Evolutionary conservation across 1,140 invertebrate species (phyloP).

Genomic region (Acyrthosiphon pisum): DNA sequence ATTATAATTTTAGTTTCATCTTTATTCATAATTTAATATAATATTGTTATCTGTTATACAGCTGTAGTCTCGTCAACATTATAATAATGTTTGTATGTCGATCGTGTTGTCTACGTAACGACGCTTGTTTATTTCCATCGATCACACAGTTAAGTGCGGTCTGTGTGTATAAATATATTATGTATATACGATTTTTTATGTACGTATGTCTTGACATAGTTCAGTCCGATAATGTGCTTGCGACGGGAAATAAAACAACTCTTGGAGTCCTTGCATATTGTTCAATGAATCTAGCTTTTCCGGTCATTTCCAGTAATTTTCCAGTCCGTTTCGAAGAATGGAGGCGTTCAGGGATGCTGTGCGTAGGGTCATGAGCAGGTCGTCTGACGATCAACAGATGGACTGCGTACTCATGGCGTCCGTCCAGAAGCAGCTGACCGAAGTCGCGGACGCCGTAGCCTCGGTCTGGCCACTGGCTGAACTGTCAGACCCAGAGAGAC

Average conservation of each 20-base stretch:
- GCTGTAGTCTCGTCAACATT: not conserved
- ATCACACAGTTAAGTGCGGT: not conserved
- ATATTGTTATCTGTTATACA: not conserved
- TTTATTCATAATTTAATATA: not conserved
- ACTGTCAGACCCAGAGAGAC: not conserved
- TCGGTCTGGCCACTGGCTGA: not conserved
- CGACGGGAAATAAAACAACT: not conserved
- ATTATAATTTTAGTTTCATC: not conserved
- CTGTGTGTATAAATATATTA: not conserved
- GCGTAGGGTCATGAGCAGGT: not conserved
- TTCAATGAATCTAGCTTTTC: not conserved
- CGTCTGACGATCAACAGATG: not conserved
- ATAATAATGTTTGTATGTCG: not conserved
- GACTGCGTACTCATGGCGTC: constrained; percentile 30
- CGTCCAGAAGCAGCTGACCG: constrained; percentile 14
- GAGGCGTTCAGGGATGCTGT: constrained; percentile 30
- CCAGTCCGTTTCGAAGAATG: not conserved
- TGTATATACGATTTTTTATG: not conserved
- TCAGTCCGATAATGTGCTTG: not conserved
- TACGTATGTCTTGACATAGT: not conserved
- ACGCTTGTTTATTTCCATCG: not conserved
- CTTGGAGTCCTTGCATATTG: not conserved
- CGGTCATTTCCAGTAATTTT: not conserved
- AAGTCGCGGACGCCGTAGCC: not conserved
- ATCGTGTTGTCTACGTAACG: not conserved